Evolutionary conservation across 1,140 invertebrate genomes (phyloP).

Genomic region (Drosophila guanche): DNA sequence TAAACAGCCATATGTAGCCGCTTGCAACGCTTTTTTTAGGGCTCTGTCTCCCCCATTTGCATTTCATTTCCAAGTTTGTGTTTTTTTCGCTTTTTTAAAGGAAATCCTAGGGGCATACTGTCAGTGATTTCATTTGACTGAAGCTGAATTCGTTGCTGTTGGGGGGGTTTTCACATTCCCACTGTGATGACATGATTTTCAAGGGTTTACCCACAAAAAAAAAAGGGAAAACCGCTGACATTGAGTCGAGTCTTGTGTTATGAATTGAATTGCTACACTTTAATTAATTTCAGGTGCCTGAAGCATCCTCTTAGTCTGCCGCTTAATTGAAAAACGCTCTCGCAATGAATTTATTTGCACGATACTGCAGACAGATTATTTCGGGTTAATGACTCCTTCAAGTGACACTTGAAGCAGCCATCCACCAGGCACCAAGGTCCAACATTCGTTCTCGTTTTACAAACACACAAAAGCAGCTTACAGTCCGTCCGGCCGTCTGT

Average conservation of each 20-base stretch:
- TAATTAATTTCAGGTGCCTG: conserved; percentile 29
- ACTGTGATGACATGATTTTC: conserved; percentile 37
- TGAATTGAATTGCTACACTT: conserved; percentile 27
- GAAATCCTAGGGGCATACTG: conserved; percentile 34
- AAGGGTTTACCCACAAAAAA: conserved; percentile 8
- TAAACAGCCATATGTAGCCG: conserved; percentile 77
- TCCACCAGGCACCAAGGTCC: conserved; percentile 14
- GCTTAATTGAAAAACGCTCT: conserved; percentile 39
- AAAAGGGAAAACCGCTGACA: not conserved
- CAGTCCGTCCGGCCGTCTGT: conserved; percentile 10
- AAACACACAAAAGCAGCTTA: conserved; percentile 47
- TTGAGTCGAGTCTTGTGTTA: conserved; percentile 17
- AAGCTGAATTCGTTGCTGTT: conserved; percentile 18
- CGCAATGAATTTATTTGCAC: not conserved
- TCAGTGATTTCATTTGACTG: conserved; percentile 41
- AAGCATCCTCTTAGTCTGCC: conserved; percentile 13
- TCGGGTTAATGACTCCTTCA: conserved; percentile 51
- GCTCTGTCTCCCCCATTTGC: conserved; percentile 48
- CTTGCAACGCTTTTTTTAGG: conserved; percentile 54
- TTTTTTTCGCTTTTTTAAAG: conserved; percentile 28
- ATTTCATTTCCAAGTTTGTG: conserved; percentile 60
- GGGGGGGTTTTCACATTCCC: not conserved
- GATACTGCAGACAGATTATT: conserved; percentile 48
- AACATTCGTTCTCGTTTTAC: conserved; percentile 23
- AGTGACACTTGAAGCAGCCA: conserved; percentile 52